Base-by-base conservation (phyloP, 53 echinoderm and acorn worm genomes). In the Echinometra lucunter region DNA sequence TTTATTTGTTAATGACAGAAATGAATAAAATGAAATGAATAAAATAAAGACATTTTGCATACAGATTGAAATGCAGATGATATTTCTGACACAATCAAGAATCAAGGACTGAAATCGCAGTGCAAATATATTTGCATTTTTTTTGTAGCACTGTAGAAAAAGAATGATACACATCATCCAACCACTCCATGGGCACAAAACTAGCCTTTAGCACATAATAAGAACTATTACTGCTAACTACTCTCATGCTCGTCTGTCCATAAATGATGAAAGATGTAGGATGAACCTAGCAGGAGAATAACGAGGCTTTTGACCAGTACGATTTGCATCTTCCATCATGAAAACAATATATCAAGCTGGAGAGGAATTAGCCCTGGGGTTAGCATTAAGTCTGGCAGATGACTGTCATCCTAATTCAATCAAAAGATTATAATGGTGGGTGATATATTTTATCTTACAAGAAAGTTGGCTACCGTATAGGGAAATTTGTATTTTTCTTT, bases 361-460 rank as follows among this genome's bases (percentile, higher is more conserved):
- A 23, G 8, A n/a, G 85, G 44, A 21, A 85, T 47, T 45, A 85
- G 85, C 85, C 85, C 49, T 85, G 85, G 85, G 85, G 85, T 85
- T 85, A 49, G 85, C 85, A 85, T 85, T 85, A 85, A 49, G 85
- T 85, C 19, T 23, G 85, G 85, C 85, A 82, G 42, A 19, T 42
- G 49, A 19, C 44, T 42, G 49, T 85, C 49, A 8, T 11, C 37
- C 85, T 85, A 85, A 85, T 85, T 53, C 85, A 85, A 85, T 85
- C 30, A 85, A 85, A 35, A 1, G 44, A 11, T 10, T 47, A 53
- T 85, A 15, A 7, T 38, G 78, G 49, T n/a, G 28, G 30, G 18
- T 85, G 47, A 85, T 78, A 38, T 78, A 21, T 40, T 78, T 18
- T 42, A 15, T 38, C 40, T 78, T 17, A 78, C 42, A 78, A n/a